Evolutionary conservation across 92 coral and sea anemone genomes (phyloP), one percentile per base, ranked within the genome.

Genomic region (Ricordea florida): DNA sequence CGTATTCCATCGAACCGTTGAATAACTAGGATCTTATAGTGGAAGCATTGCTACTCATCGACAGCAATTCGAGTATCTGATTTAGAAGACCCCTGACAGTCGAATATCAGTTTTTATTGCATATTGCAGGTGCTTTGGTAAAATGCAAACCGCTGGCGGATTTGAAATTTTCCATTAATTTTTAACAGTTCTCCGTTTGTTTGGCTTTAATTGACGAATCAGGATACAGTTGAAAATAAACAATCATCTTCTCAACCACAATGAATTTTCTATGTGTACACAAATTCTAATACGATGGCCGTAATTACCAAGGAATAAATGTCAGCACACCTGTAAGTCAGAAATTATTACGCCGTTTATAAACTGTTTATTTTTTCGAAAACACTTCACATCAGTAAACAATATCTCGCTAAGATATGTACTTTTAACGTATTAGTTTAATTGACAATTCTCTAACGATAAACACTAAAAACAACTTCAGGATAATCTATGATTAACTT

Each of bases 61-160:
- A 15, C 1, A 18, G 76, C 21, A 28, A 31, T 28, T 69, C 56
- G 50, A 28, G n/a, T n/a, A n/a, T 70, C 53, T 17, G 55, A 41
- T 15, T 70, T 37, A 24, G 66, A 16, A 65, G 66, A n/a, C n/a
- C n/a, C n/a, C n/a, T n/a, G n/a, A n/a, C n/a, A n/a, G n/a, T n/a
- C n/a, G n/a, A n/a, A n/a, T n/a, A n/a, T n/a, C n/a, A n/a, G n/a
- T n/a, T n/a, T n/a, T n/a, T 58, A 28, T 53, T 30, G 3, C 5
- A n/a, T 35, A 0, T 67, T 51, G 35, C 74, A 67, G 65, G 65
- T 70, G 65, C 52, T 10, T 14, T 11, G 15, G 27, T 24, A 17
- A 28, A 35, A 25, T 53, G 52, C 37, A 10, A 8, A 40, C 65
- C 62, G 41, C 14, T 56, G 38, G 53, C 15, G 65, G 63, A 28